Evolutionary conservation across 2,888 invertebrate genomes (phyloP).

Genomic region (Caenorhabditis sp.): DNA sequence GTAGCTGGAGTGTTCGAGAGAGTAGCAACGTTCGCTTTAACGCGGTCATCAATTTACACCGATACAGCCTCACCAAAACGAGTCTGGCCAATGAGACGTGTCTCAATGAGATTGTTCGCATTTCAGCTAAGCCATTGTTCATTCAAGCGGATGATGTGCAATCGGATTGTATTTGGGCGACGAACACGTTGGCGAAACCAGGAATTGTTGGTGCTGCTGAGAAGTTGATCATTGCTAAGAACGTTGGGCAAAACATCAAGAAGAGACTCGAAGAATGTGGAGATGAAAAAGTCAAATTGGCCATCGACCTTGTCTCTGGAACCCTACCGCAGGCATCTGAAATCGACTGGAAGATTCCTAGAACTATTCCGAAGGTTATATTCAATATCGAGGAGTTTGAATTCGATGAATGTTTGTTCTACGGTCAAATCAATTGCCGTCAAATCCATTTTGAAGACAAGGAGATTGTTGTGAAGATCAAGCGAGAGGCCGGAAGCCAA

Average conservation of each 20-base stretch:
- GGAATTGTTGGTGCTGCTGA: slow-evolving; percentile 15
- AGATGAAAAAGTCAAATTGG: slow-evolving; percentile 55
- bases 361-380: slow-evolving; percentile 32
- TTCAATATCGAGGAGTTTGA: slow-evolving; percentile 62
- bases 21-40: slow-evolving; percentile 44
- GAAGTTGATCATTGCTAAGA: slow-evolving; percentile 26
- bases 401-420: slow-evolving; percentile 60
- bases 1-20: slow-evolving; percentile 36
- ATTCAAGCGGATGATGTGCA: slow-evolving; percentile 53
- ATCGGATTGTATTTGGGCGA: slow-evolving; percentile 47
- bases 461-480: slow-evolving; percentile 29
- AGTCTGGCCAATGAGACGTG: slow-evolving; percentile 40
- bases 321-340: slow-evolving; percentile 5
- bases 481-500: slow-evolving; percentile 34
- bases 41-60: slow-evolving; percentile 59
- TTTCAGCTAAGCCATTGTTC: slow-evolving; percentile 57
- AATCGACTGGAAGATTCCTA: slow-evolving; percentile 43
- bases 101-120: slow-evolving; percentile 47
- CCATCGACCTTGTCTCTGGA: slow-evolving; percentile 50
- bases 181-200: slow-evolving; percentile 43
- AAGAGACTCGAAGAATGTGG: slow-evolving; percentile 49
- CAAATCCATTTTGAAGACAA: slow-evolving; percentile 48
- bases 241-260: slow-evolving; percentile 22
- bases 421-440: slow-evolving; percentile 56
- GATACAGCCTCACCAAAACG: slow-evolving; percentile 51